Evolutionary conservation across 2,797 vertebrate species (phyloP).

Genomic region (Xiphophorus birchmanni): DNA sequence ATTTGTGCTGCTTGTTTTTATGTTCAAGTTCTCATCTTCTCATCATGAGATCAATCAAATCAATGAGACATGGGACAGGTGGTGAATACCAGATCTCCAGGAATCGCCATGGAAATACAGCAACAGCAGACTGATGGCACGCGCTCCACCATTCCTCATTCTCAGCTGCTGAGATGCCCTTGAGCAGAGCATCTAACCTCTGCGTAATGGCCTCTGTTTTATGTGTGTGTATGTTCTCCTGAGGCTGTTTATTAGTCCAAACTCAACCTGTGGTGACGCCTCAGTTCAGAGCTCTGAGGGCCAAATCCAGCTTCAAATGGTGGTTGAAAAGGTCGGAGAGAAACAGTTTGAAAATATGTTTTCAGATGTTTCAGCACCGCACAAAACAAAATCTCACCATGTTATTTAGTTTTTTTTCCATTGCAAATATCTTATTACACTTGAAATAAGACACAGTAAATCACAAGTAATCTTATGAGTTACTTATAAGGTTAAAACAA

Average conservation of each 20-base stretch:
- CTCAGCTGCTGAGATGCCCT: conserved; percentile 29
- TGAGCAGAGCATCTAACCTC: conserved; percentile 24
- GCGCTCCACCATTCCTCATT: neutral
- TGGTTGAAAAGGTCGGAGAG: neutral
- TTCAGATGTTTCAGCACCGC: neutral
- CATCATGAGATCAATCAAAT: conserved; percentile 39
- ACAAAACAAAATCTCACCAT: too few species aligned
- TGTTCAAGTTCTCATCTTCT: conserved; percentile 16
- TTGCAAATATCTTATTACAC: too few species aligned
- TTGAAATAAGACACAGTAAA: too few species aligned
- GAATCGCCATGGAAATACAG: conserved; percentile 20
- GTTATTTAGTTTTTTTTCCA: too few species aligned
- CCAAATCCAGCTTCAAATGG: neutral
- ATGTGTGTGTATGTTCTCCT: neutral
- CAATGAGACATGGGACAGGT: conserved; percentile 8
- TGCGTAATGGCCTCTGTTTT: conserved; percentile 6
- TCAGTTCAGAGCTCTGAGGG: neutral
- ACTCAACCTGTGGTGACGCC: neutral
- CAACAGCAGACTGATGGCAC: neutral
- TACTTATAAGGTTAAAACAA: too few species aligned
- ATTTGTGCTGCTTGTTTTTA: neutral
- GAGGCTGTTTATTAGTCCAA: conserved; percentile 8
- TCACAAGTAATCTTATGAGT: too few species aligned
- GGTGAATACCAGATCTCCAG: conserved; percentile 22
- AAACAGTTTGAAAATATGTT: neutral